Evolutionary conservation across 2,888 invertebrate genomes (phyloP), one percentile per base, ranked within the genome.

Genomic region (Nephrotoma flavescens): DNA sequence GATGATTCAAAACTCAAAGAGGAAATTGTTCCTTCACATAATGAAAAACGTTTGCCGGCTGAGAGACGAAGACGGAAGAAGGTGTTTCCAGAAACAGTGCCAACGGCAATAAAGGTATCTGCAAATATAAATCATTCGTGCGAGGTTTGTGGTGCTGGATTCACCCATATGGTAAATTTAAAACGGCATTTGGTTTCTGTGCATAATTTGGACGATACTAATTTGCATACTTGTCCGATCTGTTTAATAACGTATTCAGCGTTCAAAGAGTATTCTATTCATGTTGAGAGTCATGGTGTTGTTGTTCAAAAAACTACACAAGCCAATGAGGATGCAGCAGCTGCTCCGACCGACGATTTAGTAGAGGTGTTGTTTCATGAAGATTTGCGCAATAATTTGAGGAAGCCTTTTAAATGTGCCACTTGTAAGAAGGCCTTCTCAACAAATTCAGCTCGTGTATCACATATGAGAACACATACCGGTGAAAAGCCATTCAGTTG

Each of bases 61-160:
- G 47, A 45, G 31, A 19, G 7, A 41, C 41, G 86, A 41, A 45
- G 5, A 2, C 47, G 41, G 41, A 86, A 45, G 12, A 45, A 45
- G 41, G n/a, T 11, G 9, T 41, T 4, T 2, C 19, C 9, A 31
- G 41, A 47, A 45, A 41, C 47, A 11, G 6, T 11, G n/a, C 5
- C 19, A 12, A 86, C 47, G 41, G 6, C 12, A 19, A 19, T 19
- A 19, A 86, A 86, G 45, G 86, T 45, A 15, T 47, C 44, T 12
- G 31, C 86, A 3, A 83, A 85, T 6, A 87, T 87, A 41, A 87
- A 88, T 85, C 86, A 83, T 83, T 87, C 86, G 15, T 88, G 88
- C 41, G 87, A 88, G 41, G 86, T 87, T 12, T 88, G 88, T 83
- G 88, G 88, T 2, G 88, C 88, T 31, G 88, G 88, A 6, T 88